Percentiles rank a stretch among this genome's conserved stretches.
Conservation (phyloP, 2,888 invertebrate species). For the Phaedon cochleariae region DNA sequence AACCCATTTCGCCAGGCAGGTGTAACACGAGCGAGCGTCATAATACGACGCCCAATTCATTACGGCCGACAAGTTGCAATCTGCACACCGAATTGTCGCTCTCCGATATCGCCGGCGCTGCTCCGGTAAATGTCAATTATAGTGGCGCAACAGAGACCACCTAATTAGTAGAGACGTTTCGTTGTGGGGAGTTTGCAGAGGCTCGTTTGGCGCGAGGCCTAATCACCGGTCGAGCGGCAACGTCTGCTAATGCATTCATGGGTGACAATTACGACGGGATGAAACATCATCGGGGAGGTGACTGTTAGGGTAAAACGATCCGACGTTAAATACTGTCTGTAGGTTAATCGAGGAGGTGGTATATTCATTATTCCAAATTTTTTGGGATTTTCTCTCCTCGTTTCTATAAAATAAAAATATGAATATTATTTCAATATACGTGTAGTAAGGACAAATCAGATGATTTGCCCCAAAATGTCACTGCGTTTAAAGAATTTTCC, state of each 20-base stretch:
- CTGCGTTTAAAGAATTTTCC: too few relatives aligned
- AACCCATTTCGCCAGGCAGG: neutral
- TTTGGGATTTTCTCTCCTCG: too few relatives aligned
- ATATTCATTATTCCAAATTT: too few relatives aligned
- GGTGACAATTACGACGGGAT: conserved; percentile 37
- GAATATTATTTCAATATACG: too few relatives aligned
- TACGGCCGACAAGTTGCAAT: conserved; percentile 33
- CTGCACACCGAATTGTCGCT: conserved; percentile 40
- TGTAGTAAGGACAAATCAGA: too few relatives aligned
- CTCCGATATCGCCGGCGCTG: conserved; percentile 40
- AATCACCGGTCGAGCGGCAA: conserved; percentile 37
- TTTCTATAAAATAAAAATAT: too few relatives aligned
- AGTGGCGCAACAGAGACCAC: conserved; percentile 40
- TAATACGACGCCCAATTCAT: conserved; percentile 39
- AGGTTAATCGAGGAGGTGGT: too few relatives aligned
- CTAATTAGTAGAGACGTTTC: conserved; percentile 45
- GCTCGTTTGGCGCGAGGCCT: conserved; percentile 42
- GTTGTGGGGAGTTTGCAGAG: conserved; percentile 16
- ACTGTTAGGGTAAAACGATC: conserved; percentile 2
- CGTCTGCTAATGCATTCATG: conserved; percentile 40
- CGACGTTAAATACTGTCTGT: too few relatives aligned
- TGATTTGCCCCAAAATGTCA: too few relatives aligned
- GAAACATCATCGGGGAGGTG: conserved; percentile 12
- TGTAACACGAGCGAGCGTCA: conserved; percentile 25
- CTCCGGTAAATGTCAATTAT: conserved; percentile 47